Conservation (phyloP, 2,888 invertebrate genomes). For the Drosophila neonasuta region DNA sequence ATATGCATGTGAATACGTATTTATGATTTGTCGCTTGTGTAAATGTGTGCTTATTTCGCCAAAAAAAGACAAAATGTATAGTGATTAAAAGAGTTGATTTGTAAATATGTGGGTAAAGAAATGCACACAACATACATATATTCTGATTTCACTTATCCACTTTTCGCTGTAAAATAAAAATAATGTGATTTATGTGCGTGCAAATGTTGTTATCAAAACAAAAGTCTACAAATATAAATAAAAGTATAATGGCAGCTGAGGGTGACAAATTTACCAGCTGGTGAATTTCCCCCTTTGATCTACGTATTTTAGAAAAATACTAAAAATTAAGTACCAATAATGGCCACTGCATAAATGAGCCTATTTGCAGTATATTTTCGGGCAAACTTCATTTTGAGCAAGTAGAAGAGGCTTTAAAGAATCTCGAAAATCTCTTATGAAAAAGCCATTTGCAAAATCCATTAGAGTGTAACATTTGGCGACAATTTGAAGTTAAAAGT, state of each 20-base stretch:
- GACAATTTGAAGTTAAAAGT: slow-evolving; percentile 46
- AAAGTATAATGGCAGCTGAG: neutral
- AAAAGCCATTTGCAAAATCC: slow-evolving; percentile 23
- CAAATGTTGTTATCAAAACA: slow-evolving; percentile 24
- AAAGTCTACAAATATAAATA: slow-evolving; percentile 12
- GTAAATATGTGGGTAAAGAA: slow-evolving; percentile 11
- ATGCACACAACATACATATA: neutral
- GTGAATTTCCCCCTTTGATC: neutral
- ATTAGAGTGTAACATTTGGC: slow-evolving; percentile 56
- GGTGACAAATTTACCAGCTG: neutral
- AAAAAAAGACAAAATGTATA: slow-evolving; percentile 3
- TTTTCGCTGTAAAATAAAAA: slow-evolving; percentile 15
- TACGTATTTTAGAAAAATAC: neutral
- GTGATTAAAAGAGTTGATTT: slow-evolving; percentile 22
- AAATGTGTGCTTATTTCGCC: neutral
- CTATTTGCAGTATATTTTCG: neutral
- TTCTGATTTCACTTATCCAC: slow-evolving; percentile 16
- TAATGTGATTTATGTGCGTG: slow-evolving; percentile 23
- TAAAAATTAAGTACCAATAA: neutral
- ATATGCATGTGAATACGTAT: slow-evolving; percentile 4
- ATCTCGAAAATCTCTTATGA: slow-evolving; percentile 5
- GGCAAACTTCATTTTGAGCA: neutral
- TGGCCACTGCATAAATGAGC: neutral
- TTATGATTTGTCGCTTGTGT: slow-evolving; percentile 13
- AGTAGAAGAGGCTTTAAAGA: neutral